Evolutionary conservation across 2,888 invertebrate genomes (phyloP), one percentile per base, ranked within the genome.

Genomic region (Athrips mouffetella): DNA sequence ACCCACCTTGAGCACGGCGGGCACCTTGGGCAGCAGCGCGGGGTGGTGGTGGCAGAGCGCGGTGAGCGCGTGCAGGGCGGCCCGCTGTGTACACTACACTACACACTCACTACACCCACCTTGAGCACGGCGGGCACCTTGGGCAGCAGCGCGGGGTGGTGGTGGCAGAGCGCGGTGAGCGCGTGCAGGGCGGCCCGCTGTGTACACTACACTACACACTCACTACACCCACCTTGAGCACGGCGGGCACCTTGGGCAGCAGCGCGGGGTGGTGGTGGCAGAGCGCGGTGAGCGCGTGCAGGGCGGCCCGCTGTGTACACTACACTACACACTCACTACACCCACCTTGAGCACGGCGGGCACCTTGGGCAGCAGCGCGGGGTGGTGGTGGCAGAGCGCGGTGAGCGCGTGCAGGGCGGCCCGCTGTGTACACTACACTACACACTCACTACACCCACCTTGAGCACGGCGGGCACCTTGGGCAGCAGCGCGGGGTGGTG

Each of bases 381-480:
- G 91, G 82, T 96, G 94, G 59, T 95, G 88, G 49, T 93, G 94
- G 61, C 97, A 94, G 44, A 98, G 92, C 78, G 97, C 97, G 73
- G 99, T 98, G 69, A 99, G 91, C 50, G 98, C 99, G 67, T 98
- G 96, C 65, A 99, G 91, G 62, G 99, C 91, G 85, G 98, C 96
- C 59, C 97, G 94, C 77, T 96, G 97, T 3, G 96, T 96, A 71
- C 95, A 95, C 25, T 91, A 78, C 73, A 96, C 96, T 69, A 61
- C 92, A 91, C 59, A 92, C 82, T n/a, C n/a, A n/a, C n/a, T n/a
- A 30, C 2, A 33, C 15, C 16, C 8, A 91, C 91, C 90, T 97
- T 97, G 60, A 98, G 91, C 63, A 97, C 93, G 74, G 93, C 94
- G 59, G 96, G 92, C 63, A 98, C 96, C 79, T 97, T 97, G 50